Evolutionary conservation across 2,113 vertebrate genomes (phyloP), one percentile per base, ranked within the genome.

Genomic region (Macquaria ambigua): DNA sequence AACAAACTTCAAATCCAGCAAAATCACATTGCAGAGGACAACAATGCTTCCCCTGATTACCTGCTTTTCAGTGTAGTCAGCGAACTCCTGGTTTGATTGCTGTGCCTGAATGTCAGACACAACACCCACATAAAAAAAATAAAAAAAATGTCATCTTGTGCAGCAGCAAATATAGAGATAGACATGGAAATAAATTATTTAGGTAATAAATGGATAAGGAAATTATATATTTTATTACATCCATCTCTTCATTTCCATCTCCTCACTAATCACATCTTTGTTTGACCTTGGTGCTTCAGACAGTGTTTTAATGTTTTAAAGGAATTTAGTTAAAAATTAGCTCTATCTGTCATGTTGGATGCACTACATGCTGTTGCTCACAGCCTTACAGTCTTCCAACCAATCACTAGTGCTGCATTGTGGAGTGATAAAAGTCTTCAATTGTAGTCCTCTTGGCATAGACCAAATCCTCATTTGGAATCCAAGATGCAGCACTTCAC

Each of bases 391-490:
- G 34, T 23, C 64, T 48, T 76, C 23, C 69, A 85, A 20, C 53
- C 56, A 75, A 66, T 77, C 58, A 52, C 56, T 2, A 15, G 25
- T 5, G 11, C 37, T 8, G 31, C 74, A 56, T 39, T 46, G 73
- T 43, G 2, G 59, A 64, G 77, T 25, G 78, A 59, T 77, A 81
- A 53, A 79, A 87, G 81, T 75, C 69, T 63, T 83, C 53, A 87
- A 52, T 83, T 85, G 82, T 74, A 66, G 37, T 79, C 39, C 8
- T 66, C 55, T 82, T 86, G 84, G 84, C 78, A 79, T 15, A 0
- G 39, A 62, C 63, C 14, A 18, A 20, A 55, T 55, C 79, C 66
- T 75, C 46, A 48, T 68, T 87, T 83, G 79, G 82, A 78, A 75
- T 74, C 84, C 74, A 81, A 83, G 61, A 85, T 31, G 55, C 5